These are phyloP conservation scores for Chaenocephalus aceratus DNA, from an alignment of 2,113 vertebrate genomes.

Conservation along the genomic window DNA sequence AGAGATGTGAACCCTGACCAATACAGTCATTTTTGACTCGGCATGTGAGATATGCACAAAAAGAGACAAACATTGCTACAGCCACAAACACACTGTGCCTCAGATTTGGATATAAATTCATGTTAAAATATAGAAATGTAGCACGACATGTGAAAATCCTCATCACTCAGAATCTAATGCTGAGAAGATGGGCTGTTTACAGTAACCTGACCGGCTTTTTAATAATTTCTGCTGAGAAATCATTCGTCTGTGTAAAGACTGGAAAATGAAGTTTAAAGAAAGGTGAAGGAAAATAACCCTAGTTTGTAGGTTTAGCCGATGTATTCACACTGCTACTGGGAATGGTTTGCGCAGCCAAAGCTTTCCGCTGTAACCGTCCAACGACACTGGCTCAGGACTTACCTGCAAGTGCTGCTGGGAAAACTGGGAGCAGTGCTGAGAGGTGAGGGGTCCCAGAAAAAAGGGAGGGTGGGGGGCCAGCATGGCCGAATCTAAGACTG, in stretches of 20 bases:
- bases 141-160: not conserved
- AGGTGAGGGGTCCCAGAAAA: constrained; percentile 77
- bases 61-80: not conserved
- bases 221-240: constrained; percentile 17
- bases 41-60: not conserved
- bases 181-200: constrained; percentile 7
- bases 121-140: not conserved
- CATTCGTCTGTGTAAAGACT: not conserved
- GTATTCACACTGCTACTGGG: not conserved
- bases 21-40: not conserved
- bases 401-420: constrained; percentile 85
- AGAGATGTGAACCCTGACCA: not conserved
- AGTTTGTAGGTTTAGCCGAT: not conserved
- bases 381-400: not conserved
- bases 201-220: constrained; percentile 19
- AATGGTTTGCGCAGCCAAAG: not conserved
- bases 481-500: constrained; percentile 83
- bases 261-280: too few species aligned
- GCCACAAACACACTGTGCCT: not conserved
- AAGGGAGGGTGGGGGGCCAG: constrained; percentile 86
- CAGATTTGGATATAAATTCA: not conserved
- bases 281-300: not conserved
- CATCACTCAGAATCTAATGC: constrained; percentile 1
- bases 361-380: not conserved
- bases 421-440: constrained; percentile 82